Conservation (phyloP, 2,113 vertebrate species). For the Gallinago undulata region DNA sequence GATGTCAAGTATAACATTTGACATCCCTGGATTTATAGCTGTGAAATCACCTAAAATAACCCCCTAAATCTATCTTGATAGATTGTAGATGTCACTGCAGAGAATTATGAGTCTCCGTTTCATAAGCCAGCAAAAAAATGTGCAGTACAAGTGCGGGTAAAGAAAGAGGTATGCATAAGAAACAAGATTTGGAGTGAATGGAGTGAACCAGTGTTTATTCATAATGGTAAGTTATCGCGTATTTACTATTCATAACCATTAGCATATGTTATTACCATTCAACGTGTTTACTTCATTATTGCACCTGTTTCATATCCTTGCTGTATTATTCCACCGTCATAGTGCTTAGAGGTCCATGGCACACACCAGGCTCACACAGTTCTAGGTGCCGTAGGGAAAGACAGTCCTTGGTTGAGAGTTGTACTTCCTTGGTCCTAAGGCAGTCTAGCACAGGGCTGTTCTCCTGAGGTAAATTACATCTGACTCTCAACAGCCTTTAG, state of each 20-base stretch:
- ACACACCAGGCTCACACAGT: neutral
- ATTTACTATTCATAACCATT: neutral
- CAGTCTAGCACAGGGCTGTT: neutral
- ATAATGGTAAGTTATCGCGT: neutral
- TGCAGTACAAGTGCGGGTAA: constrained; percentile 55
- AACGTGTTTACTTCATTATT: neutral
- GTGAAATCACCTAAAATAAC: neutral
- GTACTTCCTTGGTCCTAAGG: neutral
- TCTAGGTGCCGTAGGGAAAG: neutral
- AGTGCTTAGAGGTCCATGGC: neutral
- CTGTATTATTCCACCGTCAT: neutral
- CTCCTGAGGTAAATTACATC: neutral
- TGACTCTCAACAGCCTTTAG: neutral
- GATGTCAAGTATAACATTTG: neutral
- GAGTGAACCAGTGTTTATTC: constrained; percentile 58
- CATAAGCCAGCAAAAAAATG: constrained; percentile 16
- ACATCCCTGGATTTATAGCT: neutral
- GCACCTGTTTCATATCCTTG: neutral
- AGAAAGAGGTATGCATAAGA: constrained; percentile 21
- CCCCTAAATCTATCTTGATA: neutral
- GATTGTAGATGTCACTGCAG: constrained; percentile 20
- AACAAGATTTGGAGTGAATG: constrained; percentile 73
- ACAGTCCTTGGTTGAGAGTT: neutral
- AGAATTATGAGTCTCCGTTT: constrained; percentile 17
- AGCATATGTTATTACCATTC: neutral